Conservation (phyloP, 2,797 vertebrate species). For the Miichthys miiuy region DNA sequence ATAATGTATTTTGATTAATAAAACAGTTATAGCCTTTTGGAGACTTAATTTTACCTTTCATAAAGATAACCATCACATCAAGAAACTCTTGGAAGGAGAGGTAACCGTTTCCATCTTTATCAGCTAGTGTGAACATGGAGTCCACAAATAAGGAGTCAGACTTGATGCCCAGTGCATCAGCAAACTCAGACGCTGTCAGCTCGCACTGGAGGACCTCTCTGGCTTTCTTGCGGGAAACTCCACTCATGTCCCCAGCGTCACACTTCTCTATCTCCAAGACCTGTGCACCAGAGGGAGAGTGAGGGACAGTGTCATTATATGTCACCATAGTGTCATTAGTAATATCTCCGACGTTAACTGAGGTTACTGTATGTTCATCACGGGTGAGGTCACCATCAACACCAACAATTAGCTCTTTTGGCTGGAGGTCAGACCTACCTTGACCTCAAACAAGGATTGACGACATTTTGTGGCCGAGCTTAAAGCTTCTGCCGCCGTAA, state of each 20-base stretch:
- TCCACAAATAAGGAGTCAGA: constrained; percentile 93
- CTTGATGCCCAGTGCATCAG: constrained; percentile 92
- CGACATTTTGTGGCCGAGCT: constrained; percentile 49
- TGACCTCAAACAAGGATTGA: constrained; percentile 69
- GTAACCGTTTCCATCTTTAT: constrained; percentile 97
- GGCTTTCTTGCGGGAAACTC: constrained; percentile 84
- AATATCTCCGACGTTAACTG: constrained; percentile 56
- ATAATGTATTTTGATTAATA: too few relatives aligned
- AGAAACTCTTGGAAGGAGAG: constrained; percentile 97
- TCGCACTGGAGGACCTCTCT: constrained; percentile 92
- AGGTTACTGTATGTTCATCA: constrained; percentile 39
- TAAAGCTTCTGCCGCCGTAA: constrained; percentile 39
- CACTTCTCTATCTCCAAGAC: constrained; percentile 91
- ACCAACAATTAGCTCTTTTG: constrained; percentile 66
- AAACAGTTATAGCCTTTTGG: background rate
- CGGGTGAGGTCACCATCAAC: constrained; percentile 52
- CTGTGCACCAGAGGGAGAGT: constrained; percentile 71
- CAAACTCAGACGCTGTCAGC: constrained; percentile 92
- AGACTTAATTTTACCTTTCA: constrained; percentile 74
- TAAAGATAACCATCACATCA: constrained; percentile 94
- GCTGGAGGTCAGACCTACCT: constrained; percentile 47
- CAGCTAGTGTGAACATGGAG: constrained; percentile 96
- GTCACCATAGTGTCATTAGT: constrained; percentile 47
- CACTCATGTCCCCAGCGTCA: constrained; percentile 87
- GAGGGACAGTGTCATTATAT: constrained; percentile 41